phyloP scores from a whole-genome alignment of 2,113 vertebrate species.

The Ahaetulla prasina region DNA sequence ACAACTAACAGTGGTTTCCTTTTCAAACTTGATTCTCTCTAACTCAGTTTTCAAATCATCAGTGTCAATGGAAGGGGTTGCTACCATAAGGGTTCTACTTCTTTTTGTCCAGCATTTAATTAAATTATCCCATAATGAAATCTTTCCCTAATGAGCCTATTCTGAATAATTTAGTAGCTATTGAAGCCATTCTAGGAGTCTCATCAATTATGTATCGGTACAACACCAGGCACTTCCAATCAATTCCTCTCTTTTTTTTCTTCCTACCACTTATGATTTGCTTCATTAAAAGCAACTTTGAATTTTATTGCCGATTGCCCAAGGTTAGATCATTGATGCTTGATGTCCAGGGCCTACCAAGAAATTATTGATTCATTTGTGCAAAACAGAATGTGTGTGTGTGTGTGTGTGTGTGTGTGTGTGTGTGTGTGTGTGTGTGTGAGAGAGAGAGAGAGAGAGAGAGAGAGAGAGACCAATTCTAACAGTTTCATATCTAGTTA shows the following conservation, averaged over 20 bases:
- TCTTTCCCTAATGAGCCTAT: conserved; percentile 71
- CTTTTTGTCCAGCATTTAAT: conserved; percentile 72
- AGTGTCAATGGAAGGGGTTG: conserved; percentile 36
- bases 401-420: too few species aligned
- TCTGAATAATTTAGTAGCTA: conserved; percentile 79
- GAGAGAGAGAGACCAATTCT: background rate
- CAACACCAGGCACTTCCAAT: conserved; percentile 61
- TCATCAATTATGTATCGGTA: conserved; percentile 74
- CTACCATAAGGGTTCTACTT: conserved; percentile 61
- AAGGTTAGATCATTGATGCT: conserved; percentile 31
- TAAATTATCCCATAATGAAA: conserved; percentile 81
- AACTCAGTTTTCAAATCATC: conserved; percentile 56
- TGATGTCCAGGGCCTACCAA: background rate
- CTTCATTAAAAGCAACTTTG: conserved; percentile 53
- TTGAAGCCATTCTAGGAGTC: conserved; percentile 63
- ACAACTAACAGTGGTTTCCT: conserved; percentile 24
- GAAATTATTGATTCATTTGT: background rate
- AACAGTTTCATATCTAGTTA: background rate
- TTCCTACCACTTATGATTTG: conserved; percentile 49
- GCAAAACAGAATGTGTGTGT: background rate
- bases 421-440: too few species aligned
- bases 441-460: background rate
- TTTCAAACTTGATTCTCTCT: conserved; percentile 25
- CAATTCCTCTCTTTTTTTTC: conserved; percentile 51
- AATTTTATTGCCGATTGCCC: background rate